Evolutionary conservation across 2,888 invertebrate species (phyloP).

Genomic region (Phoronis australis): DNA sequence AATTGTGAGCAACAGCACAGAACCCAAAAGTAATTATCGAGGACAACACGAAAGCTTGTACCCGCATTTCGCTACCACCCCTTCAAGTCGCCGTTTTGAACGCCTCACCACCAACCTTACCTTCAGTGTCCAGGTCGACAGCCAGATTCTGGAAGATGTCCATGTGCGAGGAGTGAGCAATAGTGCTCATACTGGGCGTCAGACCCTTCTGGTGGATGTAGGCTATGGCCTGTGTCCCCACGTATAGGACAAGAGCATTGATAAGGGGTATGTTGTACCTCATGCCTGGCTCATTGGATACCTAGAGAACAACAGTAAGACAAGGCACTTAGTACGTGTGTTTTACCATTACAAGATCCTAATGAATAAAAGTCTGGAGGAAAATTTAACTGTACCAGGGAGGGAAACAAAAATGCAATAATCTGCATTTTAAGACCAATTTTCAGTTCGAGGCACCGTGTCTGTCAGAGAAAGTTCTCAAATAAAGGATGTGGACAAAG

Average conservation of each 20-base stretch:
- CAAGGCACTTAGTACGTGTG: no score
- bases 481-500: no score
- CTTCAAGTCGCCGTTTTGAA: no score
- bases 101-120: conserved; percentile 54
- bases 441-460: no score
- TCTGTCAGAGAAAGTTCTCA: no score
- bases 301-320: conserved; percentile 12
- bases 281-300: conserved; percentile 67
- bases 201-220: conserved; percentile 85
- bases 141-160: conserved; percentile 99
- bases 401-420: no score
- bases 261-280: conserved; percentile 92
- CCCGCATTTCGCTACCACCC: not conserved
- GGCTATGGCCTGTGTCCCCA: conserved; percentile 92
- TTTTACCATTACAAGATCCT: no score
- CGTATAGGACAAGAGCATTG: conserved; percentile 95
- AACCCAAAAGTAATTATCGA: not conserved
- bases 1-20: no score
- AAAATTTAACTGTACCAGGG: no score
- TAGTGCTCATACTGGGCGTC: conserved; percentile 94
- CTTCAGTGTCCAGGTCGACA: conserved; percentile 96
- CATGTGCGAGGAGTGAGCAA: conserved; percentile 94
- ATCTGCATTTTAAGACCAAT: no score
- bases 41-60: not conserved
- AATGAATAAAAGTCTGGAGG: no score